A percentile compares a stretch with the other conserved stretches of the same genome.
phyloP scores from a whole-genome alignment of 2,113 vertebrate genomes.

The Micromys minutus region DNA sequence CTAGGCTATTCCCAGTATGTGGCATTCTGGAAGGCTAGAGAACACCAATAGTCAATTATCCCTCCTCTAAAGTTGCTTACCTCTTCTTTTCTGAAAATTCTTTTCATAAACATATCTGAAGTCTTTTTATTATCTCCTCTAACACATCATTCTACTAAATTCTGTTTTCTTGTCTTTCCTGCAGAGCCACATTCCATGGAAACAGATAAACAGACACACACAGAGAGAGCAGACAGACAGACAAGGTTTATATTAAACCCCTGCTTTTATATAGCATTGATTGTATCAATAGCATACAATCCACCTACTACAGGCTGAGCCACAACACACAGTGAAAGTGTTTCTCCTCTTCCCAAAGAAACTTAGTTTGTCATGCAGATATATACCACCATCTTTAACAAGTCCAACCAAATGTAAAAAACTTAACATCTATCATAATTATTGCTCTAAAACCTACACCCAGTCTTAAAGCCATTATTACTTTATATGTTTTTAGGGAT shows the following conservation, averaged over 20 bases:
- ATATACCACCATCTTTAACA: constrained; percentile 81
- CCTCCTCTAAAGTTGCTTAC: not conserved
- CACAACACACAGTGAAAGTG: not conserved
- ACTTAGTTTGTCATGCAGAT: constrained; percentile 56
- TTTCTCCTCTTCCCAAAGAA: constrained; percentile 27
- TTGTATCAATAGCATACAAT: not conserved
- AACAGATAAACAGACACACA: not conserved
- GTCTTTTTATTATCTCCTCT: not conserved
- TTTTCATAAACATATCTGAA: not conserved
- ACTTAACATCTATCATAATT: constrained; percentile 76
- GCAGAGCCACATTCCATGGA: not conserved
- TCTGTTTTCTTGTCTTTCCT: not conserved
- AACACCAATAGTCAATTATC: not conserved
- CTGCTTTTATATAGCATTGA: not conserved
- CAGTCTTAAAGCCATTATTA: constrained; percentile 48
- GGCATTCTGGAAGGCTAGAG: not conserved
- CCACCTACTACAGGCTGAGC: not conserved
- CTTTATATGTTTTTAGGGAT: too few species aligned
- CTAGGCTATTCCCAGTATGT: not conserved
- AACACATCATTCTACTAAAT: not conserved
- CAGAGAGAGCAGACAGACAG: too few species aligned
- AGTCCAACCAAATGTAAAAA: constrained; percentile 80
- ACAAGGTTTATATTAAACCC: not conserved
- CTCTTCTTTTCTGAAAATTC: not conserved
- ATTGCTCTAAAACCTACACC: constrained; percentile 85